Evolutionary conservation across 2,888 invertebrate genomes (phyloP), one percentile per base, ranked within the genome.

Genomic region (Ornithoptera alexandrae): DNA sequence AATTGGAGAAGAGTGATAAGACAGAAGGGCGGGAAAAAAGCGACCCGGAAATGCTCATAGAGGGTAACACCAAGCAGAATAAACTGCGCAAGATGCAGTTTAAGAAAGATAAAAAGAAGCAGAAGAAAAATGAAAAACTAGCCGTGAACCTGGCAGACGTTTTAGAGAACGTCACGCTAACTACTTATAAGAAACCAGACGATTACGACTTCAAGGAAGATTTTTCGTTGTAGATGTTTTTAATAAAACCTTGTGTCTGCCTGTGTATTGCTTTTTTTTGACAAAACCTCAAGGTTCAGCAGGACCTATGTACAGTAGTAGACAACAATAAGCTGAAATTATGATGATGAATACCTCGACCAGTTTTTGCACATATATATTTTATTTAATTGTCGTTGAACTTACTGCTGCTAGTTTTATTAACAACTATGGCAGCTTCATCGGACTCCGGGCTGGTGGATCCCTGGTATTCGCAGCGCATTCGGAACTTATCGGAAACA

Each of bases 31-130:
- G 81, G 60, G 76, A 81, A 46, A 95, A 94, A 81, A 71, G 77
- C 2, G 95, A 96, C 84, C 95, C 96, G 0, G 93, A 94, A 80
- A 94, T 95, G 93, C 89, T 93, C 63, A 82, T 96, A 65, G 96
- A 96, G 83, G 97, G 97, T 72, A 95, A 95, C 81, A 86, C 93
- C 0, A 92, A 89, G 75, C 84, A 81, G 46, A 92, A 92, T 69
- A 85, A 90, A 76, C 56, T 91, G 50, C 87, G 86, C 36, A 92
- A 92, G 79, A 84, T 83, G 72, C 94, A 94, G 73, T 95, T 95
- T 72, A 96, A 96, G 77, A 95, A 95, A 73, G 93, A 94, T 70
- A 93, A 92, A 67, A 94, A 94, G 82, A 93, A 92, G 71, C 90
- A 85, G 71, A 85, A 87, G 0, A 87, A 79, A 58, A 83, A 84